Percentiles rank a stretch among this genome's conserved stretches.
These are phyloP conservation scores for Rhynchotus rufescens DNA, from an alignment of 2,797 vertebrate species.

Conservation along the genomic window DNA sequence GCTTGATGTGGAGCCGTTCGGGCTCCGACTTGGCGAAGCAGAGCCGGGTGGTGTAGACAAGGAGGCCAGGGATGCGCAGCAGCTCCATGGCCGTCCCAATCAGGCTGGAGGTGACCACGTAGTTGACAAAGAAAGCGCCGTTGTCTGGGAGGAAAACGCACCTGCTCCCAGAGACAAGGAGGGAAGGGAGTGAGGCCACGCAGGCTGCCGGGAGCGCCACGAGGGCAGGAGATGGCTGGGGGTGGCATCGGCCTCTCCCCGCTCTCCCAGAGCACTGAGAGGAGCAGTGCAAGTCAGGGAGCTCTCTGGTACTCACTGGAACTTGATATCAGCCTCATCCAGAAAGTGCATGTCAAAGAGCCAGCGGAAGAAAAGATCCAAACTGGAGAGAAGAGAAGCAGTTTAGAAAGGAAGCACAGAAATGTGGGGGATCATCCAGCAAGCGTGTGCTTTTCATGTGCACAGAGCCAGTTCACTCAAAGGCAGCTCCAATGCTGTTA, in stretches of 20 bases:
- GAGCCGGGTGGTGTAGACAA: constrained; percentile 89
- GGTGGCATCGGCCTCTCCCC: accelerated
- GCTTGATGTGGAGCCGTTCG: constrained; percentile 91
- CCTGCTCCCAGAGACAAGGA: constrained; percentile 70
- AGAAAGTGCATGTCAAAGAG: constrained; percentile 94
- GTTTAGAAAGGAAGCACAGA: neutral
- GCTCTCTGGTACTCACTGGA: constrained; percentile 87
- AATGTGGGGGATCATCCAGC: accelerated
- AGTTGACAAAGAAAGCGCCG: constrained; percentile 96
- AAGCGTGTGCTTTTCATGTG: accelerated
- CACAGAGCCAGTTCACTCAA: neutral
- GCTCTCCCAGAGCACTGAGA: neutral
- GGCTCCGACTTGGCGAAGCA: constrained; percentile 94
- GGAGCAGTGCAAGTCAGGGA: neutral
- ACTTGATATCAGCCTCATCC: constrained; percentile 89
- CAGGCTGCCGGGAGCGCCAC: neutral
- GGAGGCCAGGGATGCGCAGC: constrained; percentile 90
- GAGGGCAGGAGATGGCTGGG: too few species aligned
- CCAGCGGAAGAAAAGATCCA: constrained; percentile 96
- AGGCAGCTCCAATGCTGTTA: neutral
- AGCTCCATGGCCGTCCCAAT: constrained; percentile 94
- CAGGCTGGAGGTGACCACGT: constrained; percentile 92
- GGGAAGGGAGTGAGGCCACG: neutral
- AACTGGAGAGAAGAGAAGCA: constrained; percentile 70
- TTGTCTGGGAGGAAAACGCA: constrained; percentile 98